phyloP scores from a whole-genome alignment of 2,797 vertebrate species.

The Takifugu ocellatus region DNA sequence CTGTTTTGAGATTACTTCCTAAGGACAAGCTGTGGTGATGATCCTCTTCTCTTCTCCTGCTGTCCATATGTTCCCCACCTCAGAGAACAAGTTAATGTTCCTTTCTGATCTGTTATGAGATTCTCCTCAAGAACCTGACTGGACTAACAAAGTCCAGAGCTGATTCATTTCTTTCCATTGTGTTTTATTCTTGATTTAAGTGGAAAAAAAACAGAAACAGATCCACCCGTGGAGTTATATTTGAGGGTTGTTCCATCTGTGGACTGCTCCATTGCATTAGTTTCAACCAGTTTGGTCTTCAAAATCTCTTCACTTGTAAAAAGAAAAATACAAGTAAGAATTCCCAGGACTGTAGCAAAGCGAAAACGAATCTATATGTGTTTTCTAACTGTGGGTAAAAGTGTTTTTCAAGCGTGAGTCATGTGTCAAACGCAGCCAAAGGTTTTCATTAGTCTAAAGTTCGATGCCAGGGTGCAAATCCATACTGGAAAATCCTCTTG shows the following conservation, averaged over 20 bases:
- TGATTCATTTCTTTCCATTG: no score
- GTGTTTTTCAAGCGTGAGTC: slow-evolving; percentile 36
- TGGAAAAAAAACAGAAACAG: slow-evolving; percentile 22
- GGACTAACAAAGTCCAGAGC: no score
- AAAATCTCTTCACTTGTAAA: slow-evolving; percentile 25
- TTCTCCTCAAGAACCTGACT: no score
- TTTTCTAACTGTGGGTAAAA: slow-evolving; percentile 45
- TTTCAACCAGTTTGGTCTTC: slow-evolving; percentile 37
- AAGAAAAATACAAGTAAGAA: slow-evolving; percentile 6
- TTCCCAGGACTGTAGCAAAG: slow-evolving; percentile 33
- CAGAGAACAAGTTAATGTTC: no score
- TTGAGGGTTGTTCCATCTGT: slow-evolving; percentile 32
- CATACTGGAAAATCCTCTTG: slow-evolving; percentile 34
- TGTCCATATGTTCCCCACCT: no score
- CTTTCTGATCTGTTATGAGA: no score
- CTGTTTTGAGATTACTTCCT: slow-evolving; percentile 21
- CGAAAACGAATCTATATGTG: slow-evolving; percentile 17
- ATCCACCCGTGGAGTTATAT: slow-evolving; percentile 46
- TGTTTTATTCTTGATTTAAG: slow-evolving; percentile 36
- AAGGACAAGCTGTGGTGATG: slow-evolving; percentile 26
- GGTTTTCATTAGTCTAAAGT: slow-evolving; percentile 29
- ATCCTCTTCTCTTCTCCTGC: no score
- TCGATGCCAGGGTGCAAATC: slow-evolving; percentile 43
- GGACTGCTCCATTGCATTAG: slow-evolving; percentile 8
- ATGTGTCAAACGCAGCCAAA: slow-evolving; percentile 19